Conservation (phyloP, 2,797 vertebrate species). For the Sus cebifrons region DNA sequence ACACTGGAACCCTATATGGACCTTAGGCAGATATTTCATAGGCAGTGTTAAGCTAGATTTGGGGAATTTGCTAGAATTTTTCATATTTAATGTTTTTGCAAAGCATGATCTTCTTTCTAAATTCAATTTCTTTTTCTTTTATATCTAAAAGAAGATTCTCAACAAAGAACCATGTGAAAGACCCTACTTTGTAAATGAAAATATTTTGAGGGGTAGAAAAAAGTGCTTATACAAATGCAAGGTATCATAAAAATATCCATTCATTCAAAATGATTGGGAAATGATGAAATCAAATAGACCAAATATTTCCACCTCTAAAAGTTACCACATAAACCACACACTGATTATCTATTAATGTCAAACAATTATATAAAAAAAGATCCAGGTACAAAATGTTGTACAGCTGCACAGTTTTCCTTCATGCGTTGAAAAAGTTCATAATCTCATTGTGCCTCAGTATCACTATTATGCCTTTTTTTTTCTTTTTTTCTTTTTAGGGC, state of each 20-base stretch:
- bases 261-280: constrained; percentile 20
- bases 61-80: constrained; percentile 23
- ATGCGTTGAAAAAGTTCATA: background rate
- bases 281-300: background rate
- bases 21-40: constrained; percentile 25
- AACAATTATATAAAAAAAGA: constrained; percentile 32
- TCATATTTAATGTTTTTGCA: constrained; percentile 33
- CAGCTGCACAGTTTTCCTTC: background rate
- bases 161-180: background rate
- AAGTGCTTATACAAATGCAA: background rate
- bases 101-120: constrained; percentile 52
- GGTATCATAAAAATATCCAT: background rate
- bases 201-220: background rate
- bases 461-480: background rate
- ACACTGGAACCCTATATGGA: background rate
- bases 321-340: background rate
- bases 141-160: constrained; percentile 16
- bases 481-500: too few relatives aligned
- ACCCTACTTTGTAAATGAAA: constrained; percentile 1
- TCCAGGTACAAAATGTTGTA: background rate
- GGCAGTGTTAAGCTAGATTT: constrained; percentile 27
- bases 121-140: constrained; percentile 58
- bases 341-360: background rate
- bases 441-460: background rate
- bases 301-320: constrained; percentile 15